Evolutionary conservation across 2,113 vertebrate genomes (phyloP), one percentile per base, ranked within the genome.

Genomic region (Addax nasomaculatus): DNA sequence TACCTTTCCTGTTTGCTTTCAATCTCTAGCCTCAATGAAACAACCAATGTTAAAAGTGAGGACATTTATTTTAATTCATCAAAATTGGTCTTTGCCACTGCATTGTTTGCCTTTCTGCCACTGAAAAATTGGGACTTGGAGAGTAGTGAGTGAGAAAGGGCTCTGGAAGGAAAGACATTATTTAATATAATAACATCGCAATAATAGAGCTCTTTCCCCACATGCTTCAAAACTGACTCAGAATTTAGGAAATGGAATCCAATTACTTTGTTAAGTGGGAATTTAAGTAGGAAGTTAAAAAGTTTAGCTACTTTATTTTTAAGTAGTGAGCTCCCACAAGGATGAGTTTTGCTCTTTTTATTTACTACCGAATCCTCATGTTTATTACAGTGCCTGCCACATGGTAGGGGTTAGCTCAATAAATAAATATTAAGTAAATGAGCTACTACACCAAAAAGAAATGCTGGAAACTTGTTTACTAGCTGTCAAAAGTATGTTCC

Each of bases 151-250:
- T 30, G 43, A 93, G 92, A 87, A 30, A 83, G 8, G 1, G 57
- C 36, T 96, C 47, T 93, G 29, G 29, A 47, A 76, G 10, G 51
- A 85, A 83, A 97, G 89, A 67, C 86, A 86, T 93, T 97, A 97
- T 64, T 93, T 81, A 45, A 87, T 45, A 39, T 29, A 96, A 70
- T 94, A 96, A 96, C 92, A 96, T 93, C 97, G 5, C 64, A 89
- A 93, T 95, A 95, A 98, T 80, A 92, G 36, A 95, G 89, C 80
- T 96, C 58, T 96, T 96, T 91, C 90, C 55, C 1, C 76, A 70
- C 89, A 91, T 95, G 97, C 96, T 97, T 98, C 60, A 97, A 97
- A 88, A 97, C 30, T 83, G 90, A 98, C 95, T 97, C 88, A 39
- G 1, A 1, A 92, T 90, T 98, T 98, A 94, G 57, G 89, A 98